Evolutionary conservation across 1,140 invertebrate species (phyloP).

Genomic region (Diuraphis noxia): DNA sequence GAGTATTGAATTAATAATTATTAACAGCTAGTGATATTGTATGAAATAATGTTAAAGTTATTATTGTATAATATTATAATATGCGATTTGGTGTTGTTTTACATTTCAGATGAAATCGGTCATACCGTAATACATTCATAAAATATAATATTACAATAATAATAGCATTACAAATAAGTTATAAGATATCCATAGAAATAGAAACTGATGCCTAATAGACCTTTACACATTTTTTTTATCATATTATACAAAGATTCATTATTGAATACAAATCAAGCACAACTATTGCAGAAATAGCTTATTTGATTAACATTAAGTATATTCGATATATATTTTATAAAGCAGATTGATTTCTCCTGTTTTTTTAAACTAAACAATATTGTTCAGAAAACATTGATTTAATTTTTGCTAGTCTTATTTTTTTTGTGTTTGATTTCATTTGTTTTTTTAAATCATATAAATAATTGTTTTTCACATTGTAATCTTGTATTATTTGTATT

Average conservation of each 20-base stretch:
- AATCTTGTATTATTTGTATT: neutral
- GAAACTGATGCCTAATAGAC: neutral
- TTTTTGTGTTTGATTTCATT: neutral
- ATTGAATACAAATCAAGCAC: neutral
- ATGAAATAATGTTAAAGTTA: no score
- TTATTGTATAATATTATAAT: no score
- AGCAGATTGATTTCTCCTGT: no score
- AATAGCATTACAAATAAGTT: no score
- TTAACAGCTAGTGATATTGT: no score
- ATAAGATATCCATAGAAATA: no score
- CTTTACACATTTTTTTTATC: neutral
- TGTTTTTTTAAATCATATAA: neutral
- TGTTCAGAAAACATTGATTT: neutral
- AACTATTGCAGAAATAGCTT: neutral
- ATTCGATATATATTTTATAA: neutral
- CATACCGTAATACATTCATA: no score
- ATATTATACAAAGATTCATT: neutral
- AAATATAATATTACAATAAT: no score
- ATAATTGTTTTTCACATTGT: neutral
- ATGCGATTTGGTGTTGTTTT: no score
- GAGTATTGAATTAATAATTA: no score
- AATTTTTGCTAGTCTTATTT: neutral
- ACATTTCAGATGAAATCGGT: no score
- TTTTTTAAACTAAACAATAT: neutral
- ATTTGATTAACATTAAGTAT: neutral